Evolutionary conservation across 2,797 vertebrate genomes (phyloP), one percentile per base, ranked within the genome.

Genomic region (Molothrus aeneus): DNA sequence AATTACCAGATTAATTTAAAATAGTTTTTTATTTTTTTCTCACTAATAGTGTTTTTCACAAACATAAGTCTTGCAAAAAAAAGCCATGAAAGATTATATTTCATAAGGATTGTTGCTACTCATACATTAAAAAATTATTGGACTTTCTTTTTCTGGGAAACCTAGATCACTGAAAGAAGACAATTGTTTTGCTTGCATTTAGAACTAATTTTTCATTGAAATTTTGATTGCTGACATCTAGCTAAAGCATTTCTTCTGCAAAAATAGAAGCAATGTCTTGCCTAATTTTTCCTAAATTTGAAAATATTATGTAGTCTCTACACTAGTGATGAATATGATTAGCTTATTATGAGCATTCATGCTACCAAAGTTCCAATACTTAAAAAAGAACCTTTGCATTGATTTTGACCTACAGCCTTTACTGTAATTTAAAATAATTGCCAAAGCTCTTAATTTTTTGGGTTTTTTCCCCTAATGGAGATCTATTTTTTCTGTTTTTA

Each of bases 21-120:
- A 31, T 50, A 50, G n/a, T 70, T 88, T 90, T 66, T 74, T 36
- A 64, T 73, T n/a, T 73, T 82, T 68, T 56, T 24, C 32, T 85
- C 0, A 0, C 13, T 71, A 84, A 17, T 51, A 64, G 10, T 31
- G 56, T 10, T 40, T 75, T 8, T 1, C 47, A 56, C 1, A 0
- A 81, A 50, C 17, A 42, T 28, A 83, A 72, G 51, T 29, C 17
- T 25, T 26, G 36, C 25, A 13, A 25, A 75, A 69, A 72, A 72
- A 53, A 20, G 2, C 13, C 53, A 47, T 53, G 56, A 59, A 90
- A 68, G 4, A 64, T 22, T 36, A 1, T 38, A 54, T 75, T 84
- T 72, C 51, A 56, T 31, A 74, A 36, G 22, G 80, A 29, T 6
- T 81, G 5, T 43, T 72, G 51, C 40, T 75, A 50, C 7, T 71